Base-by-base conservation (phyloP, 2,113 vertebrate species). In the Scartelaos histophorus region DNA sequence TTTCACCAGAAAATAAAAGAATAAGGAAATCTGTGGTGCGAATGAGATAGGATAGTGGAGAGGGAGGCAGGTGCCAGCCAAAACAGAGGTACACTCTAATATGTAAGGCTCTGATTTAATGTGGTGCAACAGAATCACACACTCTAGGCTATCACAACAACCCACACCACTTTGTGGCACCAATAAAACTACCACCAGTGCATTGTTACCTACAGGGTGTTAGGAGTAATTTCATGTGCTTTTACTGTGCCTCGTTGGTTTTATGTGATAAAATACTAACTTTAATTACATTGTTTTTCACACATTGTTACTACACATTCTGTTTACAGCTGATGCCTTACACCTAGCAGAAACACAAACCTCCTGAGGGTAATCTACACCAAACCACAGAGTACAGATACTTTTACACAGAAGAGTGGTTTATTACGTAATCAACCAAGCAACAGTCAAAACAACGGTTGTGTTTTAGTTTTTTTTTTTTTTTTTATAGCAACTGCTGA, bases 1-100 rank as follows among this genome's bases (percentile, higher is more conserved):
- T 75, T 75, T 75, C 77, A 68, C 38, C 10, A 12, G 68, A 56
- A 81, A 76, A 85, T 73, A 85, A 76, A 75, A 15, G 45, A 45
- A 51, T 1, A 61, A 60, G 73, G 69, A 81, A 60, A 58, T 70
- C 66, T 73, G 73, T 38, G 17, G 9, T 12, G 76, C 64, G 51
- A 49, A 74, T 66, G 80, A 25, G 19, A 43, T 13, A 34, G 21
- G 35, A 34, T 64, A 34, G 29, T n/a, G 61, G 15, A 64, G 61
- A 38, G 22, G 5, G 61, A 38, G 61, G 34, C 61, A 64, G 29
- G 61, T 64, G 61, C 61, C 34, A 35, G 61, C 61, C 19, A n/a
- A 17, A 35, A 21, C 34, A 12, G 34, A n/a, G 29, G 16, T 62
- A 19, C 34, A n/a, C 29, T 35, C 34, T 64, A 38, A 15, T 61